Conservation (phyloP, 1,140 invertebrate genomes). For the Plodia interpunctella region DNA sequence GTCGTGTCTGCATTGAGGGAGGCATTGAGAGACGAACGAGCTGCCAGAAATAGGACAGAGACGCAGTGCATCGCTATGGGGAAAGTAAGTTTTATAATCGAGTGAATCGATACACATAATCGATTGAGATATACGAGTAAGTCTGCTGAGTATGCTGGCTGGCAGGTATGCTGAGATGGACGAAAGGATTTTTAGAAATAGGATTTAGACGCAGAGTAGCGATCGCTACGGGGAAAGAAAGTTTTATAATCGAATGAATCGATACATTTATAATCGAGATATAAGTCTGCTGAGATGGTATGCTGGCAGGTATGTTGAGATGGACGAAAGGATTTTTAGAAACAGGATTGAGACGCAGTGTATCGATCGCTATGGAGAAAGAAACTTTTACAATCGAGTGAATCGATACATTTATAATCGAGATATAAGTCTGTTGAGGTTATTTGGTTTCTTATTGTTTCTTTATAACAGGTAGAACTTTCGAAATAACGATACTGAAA, state of each 20-base stretch:
- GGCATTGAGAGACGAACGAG: constrained; percentile 48
- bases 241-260: too few relatives aligned
- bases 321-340: constrained; percentile 1
- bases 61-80: constrained; percentile 27
- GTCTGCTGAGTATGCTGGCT: too few relatives aligned
- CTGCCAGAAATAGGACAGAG: constrained; percentile 40
- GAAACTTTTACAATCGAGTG: too few relatives aligned
- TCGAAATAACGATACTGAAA: too few relatives aligned
- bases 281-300: constrained; percentile 38
- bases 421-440: constrained; percentile 35
- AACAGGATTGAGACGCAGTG: not conserved
- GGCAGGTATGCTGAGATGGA: not conserved
- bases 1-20: constrained; percentile 45
- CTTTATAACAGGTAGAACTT: too few relatives aligned
- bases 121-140: not conserved
- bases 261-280: constrained; percentile 32
- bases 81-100: constrained; percentile 34
- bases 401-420: constrained; percentile 29
- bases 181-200: constrained; percentile 6
- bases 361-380: not conserved
- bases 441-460: too few relatives aligned
- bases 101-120: not conserved
- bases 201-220: too few relatives aligned
- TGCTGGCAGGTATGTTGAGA: not conserved
- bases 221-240: not conserved